Conservation (phyloP, 2,888 invertebrate species). For the Zonitis immaculata region DNA sequence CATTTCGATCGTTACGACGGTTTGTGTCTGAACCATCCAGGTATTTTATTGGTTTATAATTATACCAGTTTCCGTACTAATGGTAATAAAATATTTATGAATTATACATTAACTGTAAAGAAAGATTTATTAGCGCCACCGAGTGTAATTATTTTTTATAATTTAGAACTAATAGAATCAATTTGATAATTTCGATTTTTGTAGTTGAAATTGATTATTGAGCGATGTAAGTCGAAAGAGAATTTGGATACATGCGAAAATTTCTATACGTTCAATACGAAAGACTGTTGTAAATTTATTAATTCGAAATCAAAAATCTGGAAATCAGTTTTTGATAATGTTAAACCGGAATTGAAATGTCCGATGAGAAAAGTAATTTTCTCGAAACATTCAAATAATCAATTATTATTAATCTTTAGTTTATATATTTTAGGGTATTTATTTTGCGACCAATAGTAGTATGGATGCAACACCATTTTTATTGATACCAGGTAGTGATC, state of each 20-base stretch:
- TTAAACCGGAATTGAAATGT: slow-evolving; percentile 20
- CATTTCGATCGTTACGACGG: slow-evolving; percentile 23
- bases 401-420: no score
- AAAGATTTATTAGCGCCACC: slow-evolving; percentile 14
- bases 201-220: slow-evolving; percentile 16
- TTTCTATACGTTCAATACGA: slow-evolving; percentile 20
- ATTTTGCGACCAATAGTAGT: slow-evolving; percentile 13
- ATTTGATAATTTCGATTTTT: slow-evolving; percentile 4
- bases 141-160: no score
- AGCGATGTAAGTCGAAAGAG: slow-evolving; percentile 20
- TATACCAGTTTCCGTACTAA: slow-evolving; percentile 5
- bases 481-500: slow-evolving; percentile 21
- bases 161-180: no score
- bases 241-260: slow-evolving; percentile 23
- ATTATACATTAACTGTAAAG: slow-evolving; percentile 11
- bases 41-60: slow-evolving; percentile 18
- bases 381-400: no score
- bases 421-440: no score
- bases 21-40: slow-evolving; percentile 16
- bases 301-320: slow-evolving; percentile 15
- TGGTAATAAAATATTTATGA: slow-evolving; percentile 14
- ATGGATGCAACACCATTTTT: slow-evolving; percentile 22
- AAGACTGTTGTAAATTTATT: slow-evolving; percentile 20
- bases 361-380: slow-evolving; percentile 24
- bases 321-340: slow-evolving; percentile 13